These are phyloP conservation scores for Meloidogyne exigua DNA, from an alignment of 1,140 invertebrate genomes.

Conservation along the genomic window DNA sequence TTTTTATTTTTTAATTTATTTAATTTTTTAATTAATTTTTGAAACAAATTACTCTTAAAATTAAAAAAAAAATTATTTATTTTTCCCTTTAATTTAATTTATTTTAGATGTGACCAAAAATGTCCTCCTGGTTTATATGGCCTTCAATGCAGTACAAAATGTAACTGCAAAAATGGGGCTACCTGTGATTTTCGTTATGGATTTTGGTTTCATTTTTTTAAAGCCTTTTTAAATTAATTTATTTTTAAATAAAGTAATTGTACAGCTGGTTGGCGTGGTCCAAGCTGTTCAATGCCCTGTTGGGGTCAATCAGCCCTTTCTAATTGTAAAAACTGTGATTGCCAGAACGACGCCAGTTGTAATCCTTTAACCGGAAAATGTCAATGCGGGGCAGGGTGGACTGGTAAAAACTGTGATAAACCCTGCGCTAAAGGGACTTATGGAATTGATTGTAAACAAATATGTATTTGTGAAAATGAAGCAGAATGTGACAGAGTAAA, in stretches of 20 bases:
- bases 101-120: constrained; percentile 71
- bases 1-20: too few relatives aligned
- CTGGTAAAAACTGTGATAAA: constrained; percentile 65
- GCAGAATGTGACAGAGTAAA: constrained; percentile 78
- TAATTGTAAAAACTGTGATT: constrained; percentile 78
- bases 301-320: constrained; percentile 34
- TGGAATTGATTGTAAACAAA: constrained; percentile 56
- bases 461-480: constrained; percentile 85
- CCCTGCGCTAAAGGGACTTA: constrained; percentile 62
- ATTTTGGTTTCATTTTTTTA: constrained; percentile 63
- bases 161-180: constrained; percentile 66
- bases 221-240: too few relatives aligned
- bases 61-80: not conserved
- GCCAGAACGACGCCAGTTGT: constrained; percentile 84
- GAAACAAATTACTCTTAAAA: too few relatives aligned
- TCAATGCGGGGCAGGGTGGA: constrained; percentile 78
- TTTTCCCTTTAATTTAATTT: constrained; percentile 35
- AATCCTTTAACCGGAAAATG: constrained; percentile 79
- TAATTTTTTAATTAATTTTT: too few relatives aligned
- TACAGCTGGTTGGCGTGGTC: constrained; percentile 64
- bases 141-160: constrained; percentile 64
- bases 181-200: constrained; percentile 66
- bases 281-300: constrained; percentile 60
- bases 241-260: constrained; percentile 23
- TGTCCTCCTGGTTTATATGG: constrained; percentile 65